Evolutionary conservation across 2,113 vertebrate species (phyloP), one percentile per base, ranked within the genome.

Genomic region (Pyxicephalus adspersus): DNA sequence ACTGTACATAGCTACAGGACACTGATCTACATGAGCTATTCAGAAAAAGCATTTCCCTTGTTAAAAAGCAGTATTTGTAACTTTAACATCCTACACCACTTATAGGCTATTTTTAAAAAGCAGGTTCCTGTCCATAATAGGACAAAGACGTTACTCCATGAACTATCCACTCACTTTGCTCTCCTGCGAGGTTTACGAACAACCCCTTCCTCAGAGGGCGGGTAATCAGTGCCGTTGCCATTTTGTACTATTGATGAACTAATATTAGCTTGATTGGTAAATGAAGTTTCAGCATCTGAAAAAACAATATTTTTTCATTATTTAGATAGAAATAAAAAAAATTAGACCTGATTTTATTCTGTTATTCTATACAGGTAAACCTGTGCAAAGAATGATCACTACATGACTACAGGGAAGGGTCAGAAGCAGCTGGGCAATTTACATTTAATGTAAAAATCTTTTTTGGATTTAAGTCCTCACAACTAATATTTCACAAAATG

Each of bases 131-230:
- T 45, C 38, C 3, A 13, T 15, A 45, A 13, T 1, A 45, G 8
- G 38, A 45, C 38, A 45, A n/a, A 15, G 38, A 9, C 15, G 38
- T 45, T 45, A 45, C 38, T 13, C 38, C 38, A 45, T 11, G 6
- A 13, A 45, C 15, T 45, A 45, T 45, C 11, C 38, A 84, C 93
- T 94, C 89, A 98, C 98, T 95, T 98, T 5, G 86, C 29, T 87
- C 89, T 98, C 89, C 91, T 97, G 76, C 87, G 93, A 70, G 90
- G 85, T 85, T 95, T 98, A 66, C 90, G 93, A 64, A 86, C 87
- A 45, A 91, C 88, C 2, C 93, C 89, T 76, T 96, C 95, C 81
- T 93, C 94, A n/a, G 91, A 87, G 0, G 92, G 91, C 45, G 88
- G 91, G 72, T 85, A 65, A 81, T 96, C 92, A 4, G 87, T 61